phyloP scores from a whole-genome alignment of 1,140 invertebrate genomes.

The Diachasmimorpha longicaudata region DNA sequence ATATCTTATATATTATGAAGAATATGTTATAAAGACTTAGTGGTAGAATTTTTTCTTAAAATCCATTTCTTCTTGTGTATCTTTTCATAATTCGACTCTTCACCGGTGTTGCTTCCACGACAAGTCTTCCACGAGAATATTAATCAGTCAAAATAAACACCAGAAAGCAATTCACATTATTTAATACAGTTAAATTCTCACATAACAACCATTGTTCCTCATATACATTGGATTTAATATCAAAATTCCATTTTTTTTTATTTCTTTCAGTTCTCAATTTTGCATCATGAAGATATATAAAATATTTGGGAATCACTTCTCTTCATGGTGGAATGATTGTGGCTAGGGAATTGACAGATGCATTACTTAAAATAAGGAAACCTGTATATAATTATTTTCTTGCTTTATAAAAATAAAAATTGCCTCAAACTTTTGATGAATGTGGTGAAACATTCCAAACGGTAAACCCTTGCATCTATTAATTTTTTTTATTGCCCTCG shows the following conservation, averaged over 20 bases:
- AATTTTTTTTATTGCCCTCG: neutral
- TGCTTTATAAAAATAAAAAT: neutral
- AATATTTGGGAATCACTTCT: neutral
- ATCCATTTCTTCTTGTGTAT: neutral
- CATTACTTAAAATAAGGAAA: neutral
- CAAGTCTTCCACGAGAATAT: neutral
- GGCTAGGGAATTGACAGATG: neutral
- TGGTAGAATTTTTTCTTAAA: conserved; percentile 20
- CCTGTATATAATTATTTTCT: neutral
- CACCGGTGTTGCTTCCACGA: neutral
- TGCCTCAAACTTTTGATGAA: neutral
- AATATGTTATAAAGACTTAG: conserved; percentile 47
- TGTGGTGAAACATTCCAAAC: too few relatives aligned
- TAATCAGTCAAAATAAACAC: conserved; percentile 6
- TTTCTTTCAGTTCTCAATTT: neutral
- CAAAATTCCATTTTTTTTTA: neutral
- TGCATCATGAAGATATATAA: neutral
- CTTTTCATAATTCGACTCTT: neutral
- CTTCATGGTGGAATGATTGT: neutral
- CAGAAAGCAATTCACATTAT: neutral
- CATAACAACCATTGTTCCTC: conserved; percentile 1
- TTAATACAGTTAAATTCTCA: neutral
- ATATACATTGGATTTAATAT: neutral
- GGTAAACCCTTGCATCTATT: neutral
- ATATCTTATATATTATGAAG: conserved; percentile 50